Evolutionary conservation across 2,113 vertebrate genomes (phyloP), one percentile per base, ranked within the genome.

Genomic region (Ammospiza caudacuta): DNA sequence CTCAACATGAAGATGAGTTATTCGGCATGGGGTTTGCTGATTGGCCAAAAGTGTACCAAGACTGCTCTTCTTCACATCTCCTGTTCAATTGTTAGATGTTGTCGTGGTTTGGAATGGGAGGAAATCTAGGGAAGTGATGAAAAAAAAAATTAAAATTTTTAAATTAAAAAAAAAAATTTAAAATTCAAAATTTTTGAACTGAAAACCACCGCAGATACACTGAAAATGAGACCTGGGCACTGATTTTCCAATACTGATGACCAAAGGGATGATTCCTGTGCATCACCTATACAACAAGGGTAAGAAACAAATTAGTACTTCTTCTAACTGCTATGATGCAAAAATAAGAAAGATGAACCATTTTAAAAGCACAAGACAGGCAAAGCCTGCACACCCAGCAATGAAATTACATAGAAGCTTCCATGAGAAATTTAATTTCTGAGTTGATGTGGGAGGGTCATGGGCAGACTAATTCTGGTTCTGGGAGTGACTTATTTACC

Each of bases 191-290:
- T 20, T 33, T 55, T 31, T 4, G 1, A 21, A 33, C 31, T 57
- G 12, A 33, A 33, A 55, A 14, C 20, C 12, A 33, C 20, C 5
- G 9, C 54, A 33, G 54, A 57, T 52, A 20, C 11, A 28, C 47
- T 84, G 70, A 25, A 84, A 72, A 35, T 31, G 29, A 66, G 33
- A 63, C 10, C 39, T 52, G 0, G 27, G 11, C 17, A 41, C 0
- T 0, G 61, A 29, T 20, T 83, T 62, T 63, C 43, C 43, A 22
- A 0, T 7, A 15, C 9, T 61, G 33, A 12, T 1, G 0, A 28
- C 15, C 2, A 0, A 54, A 51, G 44, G 33, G 29, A 74, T 2
- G 0, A 0, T 75, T 78, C 28, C n/a, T 24, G 31, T 35, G 25
- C 24, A 33, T 39, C 51, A 31, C 28, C 22, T 86, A 7, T 31